A percentile compares a stretch with the other conserved stretches of the same genome.
phyloP scores from a whole-genome alignment of 92 coral and sea anemone genomes.

The Epizoanthus illoricatus region DNA sequence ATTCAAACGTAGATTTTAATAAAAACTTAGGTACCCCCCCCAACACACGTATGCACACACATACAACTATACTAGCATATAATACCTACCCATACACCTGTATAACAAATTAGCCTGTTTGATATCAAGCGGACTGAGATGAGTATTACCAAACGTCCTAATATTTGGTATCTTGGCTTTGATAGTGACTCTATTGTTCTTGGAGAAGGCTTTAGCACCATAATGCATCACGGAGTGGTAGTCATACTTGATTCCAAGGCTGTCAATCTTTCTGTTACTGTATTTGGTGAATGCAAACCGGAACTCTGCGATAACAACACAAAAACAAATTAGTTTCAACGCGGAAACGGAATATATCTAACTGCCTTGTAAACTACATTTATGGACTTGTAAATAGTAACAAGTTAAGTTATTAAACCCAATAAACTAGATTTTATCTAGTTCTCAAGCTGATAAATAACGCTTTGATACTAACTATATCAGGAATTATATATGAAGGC shows the following conservation, averaged over 20 bases:
- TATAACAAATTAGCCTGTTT: constrained; percentile 80
- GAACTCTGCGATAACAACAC: constrained; percentile 50
- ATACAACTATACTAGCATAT: not conserved
- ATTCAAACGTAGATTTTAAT: not conserved
- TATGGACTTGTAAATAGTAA: too few relatives aligned
- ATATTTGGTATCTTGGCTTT: constrained; percentile 60
- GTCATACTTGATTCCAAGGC: constrained; percentile 80
- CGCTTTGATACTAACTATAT: too few relatives aligned
- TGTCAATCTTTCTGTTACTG: constrained; percentile 62
- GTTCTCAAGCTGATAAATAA: too few relatives aligned
- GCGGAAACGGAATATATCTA: too few relatives aligned
- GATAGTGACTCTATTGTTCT: constrained; percentile 66
- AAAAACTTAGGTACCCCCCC: not conserved
- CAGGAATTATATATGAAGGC: too few relatives aligned
- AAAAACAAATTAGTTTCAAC: not conserved
- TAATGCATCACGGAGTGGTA: constrained; percentile 93
- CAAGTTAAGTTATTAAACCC: too few relatives aligned
- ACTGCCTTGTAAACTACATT: too few relatives aligned
- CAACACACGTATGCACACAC: not conserved
- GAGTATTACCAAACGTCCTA: constrained; percentile 76
- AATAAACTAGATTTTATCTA: too few relatives aligned
- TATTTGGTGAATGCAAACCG: constrained; percentile 70
- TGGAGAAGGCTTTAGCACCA: constrained; percentile 68
- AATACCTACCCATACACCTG: constrained; percentile 71
- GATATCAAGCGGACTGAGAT: constrained; percentile 77